Evolutionary conservation across 2,888 invertebrate genomes (phyloP).

Genomic region (Euzophera pinguis): DNA sequence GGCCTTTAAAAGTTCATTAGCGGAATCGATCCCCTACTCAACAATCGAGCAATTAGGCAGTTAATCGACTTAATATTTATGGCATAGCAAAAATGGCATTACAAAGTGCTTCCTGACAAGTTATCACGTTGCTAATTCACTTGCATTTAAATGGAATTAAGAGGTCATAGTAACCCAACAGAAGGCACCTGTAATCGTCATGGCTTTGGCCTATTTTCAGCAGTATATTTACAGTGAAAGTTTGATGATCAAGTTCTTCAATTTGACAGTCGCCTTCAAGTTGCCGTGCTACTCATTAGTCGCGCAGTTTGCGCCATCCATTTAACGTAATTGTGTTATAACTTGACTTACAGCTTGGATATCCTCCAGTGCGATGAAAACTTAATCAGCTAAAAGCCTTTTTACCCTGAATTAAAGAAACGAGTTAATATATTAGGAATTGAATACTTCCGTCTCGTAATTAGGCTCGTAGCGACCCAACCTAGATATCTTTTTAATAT

Average conservation of each 20-base stretch:
- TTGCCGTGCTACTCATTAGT: constrained; percentile 7
- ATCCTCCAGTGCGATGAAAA: constrained; percentile 62
- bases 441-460: constrained; percentile 51
- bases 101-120: too few species aligned
- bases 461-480: constrained; percentile 31
- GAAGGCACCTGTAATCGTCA: too few species aligned
- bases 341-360: constrained; percentile 66
- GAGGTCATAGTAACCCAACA: too few species aligned
- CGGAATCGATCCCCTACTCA: too few species aligned
- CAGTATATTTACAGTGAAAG: too few species aligned
- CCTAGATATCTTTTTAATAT: constrained; percentile 10
- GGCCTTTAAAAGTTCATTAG: too few species aligned
- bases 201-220: too few species aligned
- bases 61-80: too few species aligned
- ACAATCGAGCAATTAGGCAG: too few species aligned
- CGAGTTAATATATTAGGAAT: constrained; percentile 64
- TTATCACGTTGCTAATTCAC: too few species aligned
- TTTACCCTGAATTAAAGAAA: constrained; percentile 60
- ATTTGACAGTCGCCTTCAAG: constrained; percentile 4
- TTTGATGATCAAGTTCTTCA: not conserved
- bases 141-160: too few species aligned
- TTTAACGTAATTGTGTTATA: constrained; percentile 67
- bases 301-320: constrained; percentile 40
- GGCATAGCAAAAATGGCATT: too few species aligned
- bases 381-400: constrained; percentile 75